A percentile compares a stretch with the other conserved stretches of the same genome.
phyloP scores from a whole-genome alignment of 1,140 invertebrate genomes.

The Aphaenogaster rudis region DNA sequence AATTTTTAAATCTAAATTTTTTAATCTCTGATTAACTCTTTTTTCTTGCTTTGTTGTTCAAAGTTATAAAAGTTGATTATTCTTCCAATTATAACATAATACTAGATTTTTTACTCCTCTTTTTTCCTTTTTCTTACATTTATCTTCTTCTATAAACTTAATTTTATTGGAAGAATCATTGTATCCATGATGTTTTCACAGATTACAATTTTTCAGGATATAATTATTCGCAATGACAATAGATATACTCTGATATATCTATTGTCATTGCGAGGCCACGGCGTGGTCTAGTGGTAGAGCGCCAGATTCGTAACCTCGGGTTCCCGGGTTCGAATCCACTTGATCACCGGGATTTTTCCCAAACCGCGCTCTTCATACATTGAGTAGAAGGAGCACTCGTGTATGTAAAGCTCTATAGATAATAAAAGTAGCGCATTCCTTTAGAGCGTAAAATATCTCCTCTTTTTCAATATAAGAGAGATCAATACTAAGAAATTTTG shows the following conservation, averaged over 20 bases:
- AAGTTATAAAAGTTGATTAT: background rate
- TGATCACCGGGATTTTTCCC: too few species aligned
- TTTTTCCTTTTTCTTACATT: background rate
- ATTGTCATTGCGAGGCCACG: too few species aligned
- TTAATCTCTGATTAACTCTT: background rate
- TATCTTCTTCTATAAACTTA: background rate
- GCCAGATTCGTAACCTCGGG: too few species aligned
- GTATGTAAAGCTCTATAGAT: too few species aligned
- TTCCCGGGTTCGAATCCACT: too few species aligned
- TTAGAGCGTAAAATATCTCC: too few species aligned
- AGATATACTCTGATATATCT: background rate
- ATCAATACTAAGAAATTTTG: too few species aligned
- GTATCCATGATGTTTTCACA: background rate
- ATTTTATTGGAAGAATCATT: background rate
- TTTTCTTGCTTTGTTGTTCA: background rate
- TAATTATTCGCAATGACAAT: background rate
- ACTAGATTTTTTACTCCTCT: background rate
- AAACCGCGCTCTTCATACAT: too few species aligned
- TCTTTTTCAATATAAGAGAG: too few species aligned
- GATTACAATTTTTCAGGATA: background rate
- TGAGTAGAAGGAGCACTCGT: too few species aligned
- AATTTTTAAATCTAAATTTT: conserved; percentile 14
- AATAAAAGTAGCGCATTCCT: too few species aligned
- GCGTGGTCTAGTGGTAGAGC: too few species aligned
- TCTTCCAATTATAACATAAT: background rate